A percentile compares a stretch with the other conserved stretches of the same genome.
These are phyloP conservation scores for Malthinus flaveolus DNA, from an alignment of 2,888 invertebrate genomes.

Conservation along the genomic window DNA sequence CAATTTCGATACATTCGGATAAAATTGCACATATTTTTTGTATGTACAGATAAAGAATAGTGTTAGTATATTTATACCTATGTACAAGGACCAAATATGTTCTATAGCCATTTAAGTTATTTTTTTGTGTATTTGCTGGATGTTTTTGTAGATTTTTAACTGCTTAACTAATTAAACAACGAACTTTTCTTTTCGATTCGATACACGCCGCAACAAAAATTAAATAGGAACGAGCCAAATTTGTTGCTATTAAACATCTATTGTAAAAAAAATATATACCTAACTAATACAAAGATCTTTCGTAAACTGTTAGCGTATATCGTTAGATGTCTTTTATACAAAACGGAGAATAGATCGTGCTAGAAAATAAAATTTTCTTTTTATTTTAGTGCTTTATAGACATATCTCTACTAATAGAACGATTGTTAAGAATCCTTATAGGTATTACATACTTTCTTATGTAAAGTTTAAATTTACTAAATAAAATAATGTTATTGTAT, in stretches of 20 bases:
- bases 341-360: slow-evolving; percentile 20
- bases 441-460: background rate
- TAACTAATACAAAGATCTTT: background rate
- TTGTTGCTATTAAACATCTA: no score
- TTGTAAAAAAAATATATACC: no score
- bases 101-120: slow-evolving; percentile 14
- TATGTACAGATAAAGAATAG: slow-evolving; percentile 18
- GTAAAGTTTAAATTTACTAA: background rate
- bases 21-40: slow-evolving; percentile 21
- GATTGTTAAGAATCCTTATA: background rate
- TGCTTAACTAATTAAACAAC: slow-evolving; percentile 15
- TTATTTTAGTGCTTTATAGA: slow-evolving; percentile 9
- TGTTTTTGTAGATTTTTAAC: slow-evolving; percentile 8
- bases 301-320: slow-evolving; percentile 14
- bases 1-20: slow-evolving; percentile 11
- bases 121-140: slow-evolving; percentile 3
- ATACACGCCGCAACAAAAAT: no score
- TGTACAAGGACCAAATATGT: slow-evolving; percentile 26
- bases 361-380: slow-evolving; percentile 13
- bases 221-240: no score
- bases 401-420: slow-evolving; percentile 6
- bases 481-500: slow-evolving; percentile 1
- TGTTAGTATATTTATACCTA: slow-evolving; percentile 19
- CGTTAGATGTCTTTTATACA: slow-evolving; percentile 29
- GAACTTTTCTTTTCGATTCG: slow-evolving; percentile 7